These are phyloP conservation scores for Aphelocoma coerulescens DNA, from an alignment of 2,113 vertebrate species.

Conservation along the genomic window DNA sequence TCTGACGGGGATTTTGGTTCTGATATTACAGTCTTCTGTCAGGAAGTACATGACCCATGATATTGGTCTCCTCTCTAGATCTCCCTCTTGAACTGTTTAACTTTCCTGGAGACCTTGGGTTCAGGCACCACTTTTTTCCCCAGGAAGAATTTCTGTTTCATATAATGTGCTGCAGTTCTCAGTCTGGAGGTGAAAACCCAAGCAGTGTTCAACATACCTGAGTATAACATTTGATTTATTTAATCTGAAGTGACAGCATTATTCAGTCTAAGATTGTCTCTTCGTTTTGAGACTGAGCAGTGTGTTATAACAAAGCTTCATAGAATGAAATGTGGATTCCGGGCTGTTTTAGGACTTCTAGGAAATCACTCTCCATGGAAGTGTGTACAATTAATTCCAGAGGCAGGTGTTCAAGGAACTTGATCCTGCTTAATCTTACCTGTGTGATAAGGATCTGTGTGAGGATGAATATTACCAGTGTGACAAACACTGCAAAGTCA, in stretches of 20 bases:
- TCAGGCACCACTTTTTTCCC: not conserved
- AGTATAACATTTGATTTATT: not conserved
- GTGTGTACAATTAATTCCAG: not conserved
- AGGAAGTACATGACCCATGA: not conserved
- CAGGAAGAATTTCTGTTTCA: not conserved
- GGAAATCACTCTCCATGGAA: not conserved
- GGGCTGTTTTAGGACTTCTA: not conserved
- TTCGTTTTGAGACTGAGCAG: not conserved
- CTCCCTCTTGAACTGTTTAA: not conserved
- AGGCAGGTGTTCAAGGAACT: not conserved
- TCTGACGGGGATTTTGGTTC: not conserved
- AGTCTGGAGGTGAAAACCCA: not conserved
- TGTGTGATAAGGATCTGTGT: not conserved
- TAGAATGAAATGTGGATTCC: not conserved
- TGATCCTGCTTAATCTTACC: not conserved
- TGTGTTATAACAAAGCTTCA: not conserved
- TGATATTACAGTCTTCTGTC: not conserved
- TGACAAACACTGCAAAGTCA: not conserved
- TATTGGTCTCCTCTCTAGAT: not conserved
- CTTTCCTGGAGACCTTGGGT: not conserved
- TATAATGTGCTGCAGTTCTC: fast-evolving
- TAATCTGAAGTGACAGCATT: fast-evolving
- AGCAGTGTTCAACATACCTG: not conserved
- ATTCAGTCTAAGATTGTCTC: not conserved
- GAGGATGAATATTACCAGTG: not conserved